Evolutionary conservation across 2,888 invertebrate species (phyloP), one percentile per base, ranked within the genome.

Genomic region (Muscina levida): DNA sequence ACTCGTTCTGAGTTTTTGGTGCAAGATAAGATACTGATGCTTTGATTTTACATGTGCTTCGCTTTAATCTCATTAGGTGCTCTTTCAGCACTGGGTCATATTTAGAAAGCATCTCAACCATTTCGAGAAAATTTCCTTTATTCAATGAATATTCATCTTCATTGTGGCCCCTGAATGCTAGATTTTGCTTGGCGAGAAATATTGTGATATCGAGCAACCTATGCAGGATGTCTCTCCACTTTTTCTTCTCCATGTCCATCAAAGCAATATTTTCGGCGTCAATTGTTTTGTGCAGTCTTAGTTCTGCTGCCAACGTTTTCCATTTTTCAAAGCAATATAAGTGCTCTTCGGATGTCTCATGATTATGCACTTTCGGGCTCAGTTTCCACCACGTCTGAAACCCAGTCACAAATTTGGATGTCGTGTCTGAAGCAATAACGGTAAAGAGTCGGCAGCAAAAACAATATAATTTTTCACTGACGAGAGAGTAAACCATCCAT

Each of bases 121-220:
- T 42, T 65, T 65, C 44, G 19, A 65, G 65, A 65, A 65, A 65
- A 65, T 65, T 44, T 15, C 65, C 65, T 65, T 65, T 31, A 22
- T 65, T 65, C 22, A 15, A 22, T 17, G 65, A 65, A 19, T 15
- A 42, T 31, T 8, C 65, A 65, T 42, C 42, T 65, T 65, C 65
- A 22, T 65, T 39, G 24, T 65, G 37, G n/a, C 44, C 65, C 22
- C 65, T 39, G 44, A 65, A 65, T 17, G 44, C 39, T 65, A 65
- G 65, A 44, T 65, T 65, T 39, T 65, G 65, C 24, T 65, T 65
- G 15, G 42, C 39, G 17, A 65, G 39, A 65, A 65, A 65, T 65
- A 65, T 22, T 11, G 65, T 65, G 6, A 65, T 44, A 65, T 42
- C 42, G 42, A 42, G 42, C 42, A 42, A 42, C 42, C 42, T 42